These are phyloP conservation scores for Vanessa cardui DNA, from an alignment of 2,888 invertebrate species.

Conservation along the genomic window DNA sequence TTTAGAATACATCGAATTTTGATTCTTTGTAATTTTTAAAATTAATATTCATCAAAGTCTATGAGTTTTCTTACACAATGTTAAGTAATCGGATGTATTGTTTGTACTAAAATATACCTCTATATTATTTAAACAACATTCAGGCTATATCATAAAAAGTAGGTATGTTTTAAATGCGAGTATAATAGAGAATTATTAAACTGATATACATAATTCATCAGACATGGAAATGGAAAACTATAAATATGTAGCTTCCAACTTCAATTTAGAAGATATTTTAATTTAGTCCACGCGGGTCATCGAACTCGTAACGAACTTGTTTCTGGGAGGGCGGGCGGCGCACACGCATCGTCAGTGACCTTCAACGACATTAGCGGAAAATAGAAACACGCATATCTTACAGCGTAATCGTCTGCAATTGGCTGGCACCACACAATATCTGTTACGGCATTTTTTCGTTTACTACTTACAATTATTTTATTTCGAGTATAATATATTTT, in stretches of 20 bases:
- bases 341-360: conserved; percentile 60
- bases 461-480: too few relatives aligned
- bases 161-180: background rate
- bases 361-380: conserved; percentile 63
- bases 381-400: conserved; percentile 31
- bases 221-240: conserved; percentile 11
- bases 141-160: background rate
- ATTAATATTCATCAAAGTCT: too few relatives aligned
- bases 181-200: background rate
- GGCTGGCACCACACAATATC: background rate
- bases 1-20: too few relatives aligned
- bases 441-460: too few relatives aligned
- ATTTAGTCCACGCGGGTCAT: conserved; percentile 31
- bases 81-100: too few relatives aligned
- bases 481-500: too few relatives aligned
- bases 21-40: too few relatives aligned
- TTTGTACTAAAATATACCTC: too few relatives aligned
- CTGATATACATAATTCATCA: conserved; percentile 4
- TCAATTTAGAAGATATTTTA: conserved; percentile 31
- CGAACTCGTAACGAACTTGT: conserved; percentile 47
- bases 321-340: conserved; percentile 68
- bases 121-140: too few relatives aligned
- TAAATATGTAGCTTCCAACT: conserved; percentile 14
- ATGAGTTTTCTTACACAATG: too few relatives aligned
- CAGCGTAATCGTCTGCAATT: conserved; percentile 13